Evolutionary conservation across 2,113 vertebrate genomes (phyloP), one percentile per base, ranked within the genome.

Genomic region (Corythornis madagascariensis): DNA sequence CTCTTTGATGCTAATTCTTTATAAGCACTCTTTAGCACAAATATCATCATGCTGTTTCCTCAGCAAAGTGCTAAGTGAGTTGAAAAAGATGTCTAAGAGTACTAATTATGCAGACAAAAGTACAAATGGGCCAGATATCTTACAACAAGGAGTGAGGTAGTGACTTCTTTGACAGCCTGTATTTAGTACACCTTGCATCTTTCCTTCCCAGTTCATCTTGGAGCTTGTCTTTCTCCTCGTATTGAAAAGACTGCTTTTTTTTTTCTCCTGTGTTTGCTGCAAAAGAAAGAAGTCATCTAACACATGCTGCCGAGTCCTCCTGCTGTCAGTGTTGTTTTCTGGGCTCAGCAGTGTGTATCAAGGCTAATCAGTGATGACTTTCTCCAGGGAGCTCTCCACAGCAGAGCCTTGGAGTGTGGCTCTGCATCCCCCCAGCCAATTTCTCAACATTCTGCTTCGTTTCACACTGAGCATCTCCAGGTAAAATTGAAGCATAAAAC

Each of bases 101-200:
- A 64, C 83, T 92, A 89, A 96, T 95, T 94, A 95, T 45, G 31
- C 59, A 84, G 77, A 91, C 75, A 83, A 79, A 92, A 95, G 60
- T 82, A 70, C 77, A 92, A 92, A 95, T 42, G 57, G 94, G 63
- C 72, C 65, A 29, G 25, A 81, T 83, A 81, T 66, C 70, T 66
- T 66, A 42, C 76, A 79, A 35, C 71, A 59, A 75, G 92, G 75
- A 89, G 48, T 61, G 79, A 88, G 86, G 60, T 78, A 61, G 83
- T 50, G 61, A 31, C 80, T 78, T 91, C 13, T 33, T 65, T 53
- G 84, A 75, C 93, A 90, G 73, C 57, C 80, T 77, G 19, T 52
- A 4, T 79, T 94, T 78, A 83, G 66, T 43, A 3, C 12, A 4
- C 17, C 21, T 25, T 48, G 2, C 35, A 26, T 70, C 83, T 80